Percentiles rank a stretch among this genome's conserved stretches.
phyloP scores from a whole-genome alignment of 2,888 invertebrate species.

The Caenorhabditis zanzibari region DNA sequence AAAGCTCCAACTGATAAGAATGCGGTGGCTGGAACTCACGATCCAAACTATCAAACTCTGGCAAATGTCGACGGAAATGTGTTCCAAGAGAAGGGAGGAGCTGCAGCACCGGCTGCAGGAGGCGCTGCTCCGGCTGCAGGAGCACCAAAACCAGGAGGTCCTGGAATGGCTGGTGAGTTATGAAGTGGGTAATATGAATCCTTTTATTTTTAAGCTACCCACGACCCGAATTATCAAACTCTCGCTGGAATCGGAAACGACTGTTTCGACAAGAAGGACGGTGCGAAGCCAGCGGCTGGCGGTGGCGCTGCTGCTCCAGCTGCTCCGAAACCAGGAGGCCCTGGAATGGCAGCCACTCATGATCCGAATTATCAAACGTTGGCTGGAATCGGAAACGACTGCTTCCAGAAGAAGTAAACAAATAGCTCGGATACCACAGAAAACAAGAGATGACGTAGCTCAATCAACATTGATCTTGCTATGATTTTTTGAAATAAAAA shows the following conservation, averaged over 20 bases:
- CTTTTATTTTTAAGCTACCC: background rate
- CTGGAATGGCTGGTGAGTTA: conserved; percentile 44
- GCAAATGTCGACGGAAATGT: conserved; percentile 23
- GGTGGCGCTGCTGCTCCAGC: conserved; percentile 20
- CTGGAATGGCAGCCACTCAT: conserved; percentile 58
- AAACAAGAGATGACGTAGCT: conserved; percentile 3
- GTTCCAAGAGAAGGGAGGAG: conserved; percentile 26
- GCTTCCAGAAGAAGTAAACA: conserved; percentile 51
- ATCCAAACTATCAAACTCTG: conserved; percentile 47
- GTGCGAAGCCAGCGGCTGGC: conserved; percentile 16
- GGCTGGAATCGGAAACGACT: conserved; percentile 59
- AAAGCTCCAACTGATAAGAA: conserved; percentile 38
- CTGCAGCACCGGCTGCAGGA: conserved; percentile 13
- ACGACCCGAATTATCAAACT: conserved; percentile 2
- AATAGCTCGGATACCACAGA: background rate
- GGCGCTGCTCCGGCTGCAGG: conserved; percentile 25
- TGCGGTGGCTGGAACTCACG: conserved; percentile 36
- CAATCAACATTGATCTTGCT: conserved; percentile 7
- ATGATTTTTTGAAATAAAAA: conserved; percentile 14
- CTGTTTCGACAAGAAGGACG: conserved; percentile 53
- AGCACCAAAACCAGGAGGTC: conserved; percentile 41
- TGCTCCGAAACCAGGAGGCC: conserved; percentile 47
- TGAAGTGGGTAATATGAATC: too few species aligned
- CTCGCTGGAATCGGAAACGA: conserved; percentile 45
- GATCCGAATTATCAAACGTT: conserved; percentile 63